Evolutionary conservation across 2,113 vertebrate genomes (phyloP).

Genomic region (Sula dactylatra): DNA sequence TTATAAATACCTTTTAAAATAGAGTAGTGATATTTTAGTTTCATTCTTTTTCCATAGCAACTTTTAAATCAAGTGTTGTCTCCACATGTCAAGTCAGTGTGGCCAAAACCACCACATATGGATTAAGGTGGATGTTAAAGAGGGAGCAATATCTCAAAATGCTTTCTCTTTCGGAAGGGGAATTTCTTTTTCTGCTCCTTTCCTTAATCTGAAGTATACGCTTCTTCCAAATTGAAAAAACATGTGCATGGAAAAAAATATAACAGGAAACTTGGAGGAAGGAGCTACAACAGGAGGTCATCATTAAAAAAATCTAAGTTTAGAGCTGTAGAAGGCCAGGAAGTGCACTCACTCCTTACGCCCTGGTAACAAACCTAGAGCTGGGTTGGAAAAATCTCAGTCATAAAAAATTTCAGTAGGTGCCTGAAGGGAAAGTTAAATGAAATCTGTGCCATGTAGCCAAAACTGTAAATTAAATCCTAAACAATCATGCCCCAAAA

Average conservation of each 20-base stretch:
- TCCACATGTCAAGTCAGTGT: neutral
- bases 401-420: neutral
- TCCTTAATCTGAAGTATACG: neutral
- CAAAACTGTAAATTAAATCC: neutral
- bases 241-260: constrained; percentile 4
- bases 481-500: neutral
- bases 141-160: neutral
- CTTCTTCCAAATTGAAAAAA: constrained; percentile 32
- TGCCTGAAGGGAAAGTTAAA: neutral
- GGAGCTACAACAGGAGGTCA: neutral
- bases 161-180: neutral
- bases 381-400: neutral
- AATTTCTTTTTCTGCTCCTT: neutral
- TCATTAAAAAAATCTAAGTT: constrained; percentile 16
- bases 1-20: neutral
- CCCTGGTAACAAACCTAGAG: neutral
- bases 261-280: constrained; percentile 12
- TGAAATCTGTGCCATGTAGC: neutral
- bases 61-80: neutral
- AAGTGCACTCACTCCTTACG: neutral
- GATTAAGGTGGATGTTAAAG: neutral
- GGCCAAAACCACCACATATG: neutral
- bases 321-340: neutral
- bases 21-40: neutral
- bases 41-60: neutral